Percentiles rank a stretch among this genome's conserved stretches.
These are phyloP conservation scores for Lutraria rhynchaena DNA, from an alignment of 1,140 invertebrate genomes.

Conservation along the genomic window DNA sequence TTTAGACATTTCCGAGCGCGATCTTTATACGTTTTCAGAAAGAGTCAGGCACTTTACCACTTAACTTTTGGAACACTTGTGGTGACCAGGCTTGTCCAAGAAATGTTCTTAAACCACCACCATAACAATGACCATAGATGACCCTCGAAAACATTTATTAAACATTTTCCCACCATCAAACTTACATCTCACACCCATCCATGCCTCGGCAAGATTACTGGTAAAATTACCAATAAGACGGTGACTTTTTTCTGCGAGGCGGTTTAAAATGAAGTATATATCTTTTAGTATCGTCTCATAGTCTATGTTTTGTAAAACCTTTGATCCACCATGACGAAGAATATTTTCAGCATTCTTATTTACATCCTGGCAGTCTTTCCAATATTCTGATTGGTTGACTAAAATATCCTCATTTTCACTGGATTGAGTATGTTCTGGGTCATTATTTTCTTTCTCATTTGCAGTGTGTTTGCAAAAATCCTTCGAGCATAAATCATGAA, in stretches of 20 bases:
- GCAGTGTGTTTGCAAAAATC: constrained; percentile 39
- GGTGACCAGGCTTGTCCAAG: constrained; percentile 56
- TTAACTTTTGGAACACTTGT: constrained; percentile 39
- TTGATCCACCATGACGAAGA: too few relatives aligned
- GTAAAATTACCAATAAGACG: constrained; percentile 52
- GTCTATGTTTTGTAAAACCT: too few relatives aligned
- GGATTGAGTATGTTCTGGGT: too few relatives aligned
- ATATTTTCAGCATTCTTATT: too few relatives aligned
- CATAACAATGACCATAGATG: constrained; percentile 49
- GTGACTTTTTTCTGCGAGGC: too few relatives aligned
- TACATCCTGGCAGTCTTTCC: too few relatives aligned
- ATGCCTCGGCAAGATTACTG: constrained; percentile 52
- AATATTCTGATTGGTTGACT: too few relatives aligned
- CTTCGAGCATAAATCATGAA: constrained; percentile 35
- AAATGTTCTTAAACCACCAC: constrained; percentile 28
- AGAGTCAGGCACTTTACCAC: background rate
- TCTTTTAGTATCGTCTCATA: constrained; percentile 20
- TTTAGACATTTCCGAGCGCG: too few relatives aligned
- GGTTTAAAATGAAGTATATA: constrained; percentile 24
- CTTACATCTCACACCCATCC: constrained; percentile 54
- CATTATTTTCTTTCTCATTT: too few relatives aligned
- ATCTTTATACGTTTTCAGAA: too few relatives aligned
- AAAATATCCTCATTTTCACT: too few relatives aligned
- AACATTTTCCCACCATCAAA: constrained; percentile 57
- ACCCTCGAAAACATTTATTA: constrained; percentile 47